Evolutionary conservation across 2,797 vertebrate genomes (phyloP), one percentile per base, ranked within the genome.

Genomic region (Acropternis orthonyx): DNA sequence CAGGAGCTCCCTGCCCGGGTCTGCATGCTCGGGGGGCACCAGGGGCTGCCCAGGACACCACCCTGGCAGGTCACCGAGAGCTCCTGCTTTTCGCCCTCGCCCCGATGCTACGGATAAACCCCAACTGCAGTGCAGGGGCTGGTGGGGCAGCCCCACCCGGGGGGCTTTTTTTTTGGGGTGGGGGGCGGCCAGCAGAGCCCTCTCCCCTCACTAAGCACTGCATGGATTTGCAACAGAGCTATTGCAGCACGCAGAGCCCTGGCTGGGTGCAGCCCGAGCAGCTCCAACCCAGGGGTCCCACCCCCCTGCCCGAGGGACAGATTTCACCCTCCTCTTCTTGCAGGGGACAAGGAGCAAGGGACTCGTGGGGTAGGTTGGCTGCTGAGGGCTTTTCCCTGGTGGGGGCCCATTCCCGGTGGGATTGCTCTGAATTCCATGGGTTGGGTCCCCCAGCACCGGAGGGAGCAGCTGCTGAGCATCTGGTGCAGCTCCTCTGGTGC

Each of bases 241-340:
- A 62, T 30, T 10, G 82, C 72, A 44, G 3, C 91, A 90, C 89
- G 16, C 92, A 73, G 90, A 95, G 95, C 95, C 94, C 94, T 93
- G 95, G 95, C 85, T 26, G 20, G 41, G 44, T 1, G 66, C 2
- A 12, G 46, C 36, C 0, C 0, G 43, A n/a, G 43, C 85, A n/a
- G 77, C 65, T 68, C 32, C 3, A 0, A 5, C 32, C 8, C 1
- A 0, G 37, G 69, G n/a, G 6, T 20, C 23, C 59, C 76, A 14
- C 23, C 7, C 58, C 73, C 73, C 28, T 10, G 39, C 24, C 2
- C 7, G 0, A 28, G 52, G 69, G 61, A 51, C 52, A 59, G 32
- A 36, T 7, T 51, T 55, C 86, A 74, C 56, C 65, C 56, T 81
- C 87, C 30, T 44, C 17, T 18, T 22, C 2, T 3, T 39, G 16